Base-by-base conservation (phyloP, 2,888 invertebrate genomes). In the Meganola albula region DNA sequence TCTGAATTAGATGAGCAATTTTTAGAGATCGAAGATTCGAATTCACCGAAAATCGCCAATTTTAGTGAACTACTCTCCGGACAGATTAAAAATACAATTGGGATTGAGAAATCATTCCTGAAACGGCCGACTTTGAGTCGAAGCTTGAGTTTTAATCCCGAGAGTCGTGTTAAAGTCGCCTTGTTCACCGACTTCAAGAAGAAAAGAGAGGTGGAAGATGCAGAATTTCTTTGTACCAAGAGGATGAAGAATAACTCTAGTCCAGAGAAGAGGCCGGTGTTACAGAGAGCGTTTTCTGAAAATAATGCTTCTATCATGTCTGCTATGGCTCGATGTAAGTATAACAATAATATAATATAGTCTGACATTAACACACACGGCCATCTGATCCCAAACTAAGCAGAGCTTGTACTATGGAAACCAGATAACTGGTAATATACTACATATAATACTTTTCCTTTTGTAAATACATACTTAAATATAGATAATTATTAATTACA, bases 281-380 rank as follows among this genome's bases (percentile, higher is more conserved):
- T 91, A 31, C 87, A 90, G 46, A 76, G 93, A 28, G 90, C 91
- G 12, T 87, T 90, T 49, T 95, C 95, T 0, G 93, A 94, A 45
- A 93, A 92, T 26, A 95, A 95, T 62, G 91, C 92, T 1, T 90
- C 90, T 0, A 91, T 92, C 8, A 92, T 92, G 89, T 88, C 88
- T 6, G 93, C 93, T 0, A 71, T 94, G 41, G 90, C 92, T 9
- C 74, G 91, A 74, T 92, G 89, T 89, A 52, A 87, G 87, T 87
- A n/a, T n/a, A n/a, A n/a, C n/a, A n/a, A n/a, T n/a, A n/a, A n/a
- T n/a, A n/a, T n/a, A n/a, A n/a, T n/a, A n/a, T n/a, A n/a, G n/a
- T n/a, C n/a, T n/a, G n/a, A n/a, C n/a, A n/a, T n/a, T n/a, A n/a
- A n/a, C n/a, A n/a, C n/a, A n/a, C n/a, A n/a, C n/a, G n/a, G n/a